These are phyloP conservation scores for Campylomormyrus numenius DNA, from an alignment of 2,113 vertebrate genomes.

Conservation along the genomic window DNA sequence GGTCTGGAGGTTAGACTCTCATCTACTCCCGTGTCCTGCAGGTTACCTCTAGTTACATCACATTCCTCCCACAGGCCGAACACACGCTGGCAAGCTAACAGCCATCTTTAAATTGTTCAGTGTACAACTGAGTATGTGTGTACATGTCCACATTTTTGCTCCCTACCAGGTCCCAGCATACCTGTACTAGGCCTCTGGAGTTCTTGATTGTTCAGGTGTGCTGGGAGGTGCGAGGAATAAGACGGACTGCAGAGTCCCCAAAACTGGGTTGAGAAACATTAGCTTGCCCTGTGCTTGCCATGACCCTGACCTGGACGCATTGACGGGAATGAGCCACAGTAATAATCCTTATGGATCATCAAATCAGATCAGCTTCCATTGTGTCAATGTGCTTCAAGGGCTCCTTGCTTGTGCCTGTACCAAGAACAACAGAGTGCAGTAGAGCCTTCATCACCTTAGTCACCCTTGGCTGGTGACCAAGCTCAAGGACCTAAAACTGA, in stretches of 20 bases:
- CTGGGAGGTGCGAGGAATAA: background rate
- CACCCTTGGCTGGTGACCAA: background rate
- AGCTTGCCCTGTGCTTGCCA: background rate
- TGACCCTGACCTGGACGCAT: background rate
- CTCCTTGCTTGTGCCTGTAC: background rate
- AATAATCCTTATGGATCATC: background rate
- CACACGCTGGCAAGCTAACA: background rate
- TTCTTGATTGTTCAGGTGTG: background rate
- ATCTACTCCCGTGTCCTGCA: background rate
- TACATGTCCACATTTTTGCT: background rate
- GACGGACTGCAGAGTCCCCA: background rate
- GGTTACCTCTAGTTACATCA: background rate
- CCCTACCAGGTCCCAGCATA: background rate
- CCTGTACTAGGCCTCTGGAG: background rate
- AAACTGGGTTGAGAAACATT: background rate
- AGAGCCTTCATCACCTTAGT: background rate
- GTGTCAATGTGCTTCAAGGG: background rate
- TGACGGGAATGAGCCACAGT: background rate
- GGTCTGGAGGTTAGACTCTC: background rate
- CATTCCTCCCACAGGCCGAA: background rate
- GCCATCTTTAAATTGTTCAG: background rate
- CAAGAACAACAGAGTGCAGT: background rate
- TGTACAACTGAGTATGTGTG: background rate
- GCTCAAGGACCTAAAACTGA: background rate
- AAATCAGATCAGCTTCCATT: background rate